phyloP scores from a whole-genome alignment of 2,113 vertebrate genomes.

The Ageneiosus marmoratus region DNA sequence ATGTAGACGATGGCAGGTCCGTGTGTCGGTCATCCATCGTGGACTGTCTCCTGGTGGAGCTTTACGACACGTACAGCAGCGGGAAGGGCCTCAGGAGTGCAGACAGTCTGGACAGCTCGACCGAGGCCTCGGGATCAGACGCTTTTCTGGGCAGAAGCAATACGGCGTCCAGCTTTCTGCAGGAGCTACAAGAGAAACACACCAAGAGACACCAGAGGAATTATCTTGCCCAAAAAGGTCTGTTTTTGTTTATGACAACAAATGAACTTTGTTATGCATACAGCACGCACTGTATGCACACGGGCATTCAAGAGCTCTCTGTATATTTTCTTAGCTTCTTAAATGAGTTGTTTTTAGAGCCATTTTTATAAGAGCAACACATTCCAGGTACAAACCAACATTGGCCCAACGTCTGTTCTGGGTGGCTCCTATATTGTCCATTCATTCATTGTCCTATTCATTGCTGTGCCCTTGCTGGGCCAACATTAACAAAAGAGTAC shows the following conservation, averaged over 20 bases:
- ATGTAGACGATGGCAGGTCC: slow-evolving; percentile 23
- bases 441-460: too few relatives aligned
- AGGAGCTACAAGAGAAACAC: slow-evolving; percentile 82
- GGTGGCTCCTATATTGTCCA: too few relatives aligned
- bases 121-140: slow-evolving; percentile 87
- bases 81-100: slow-evolving; percentile 58
- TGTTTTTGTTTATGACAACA: neutral
- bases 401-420: too few relatives aligned
- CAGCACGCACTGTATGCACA: neutral
- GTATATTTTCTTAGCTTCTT: neutral
- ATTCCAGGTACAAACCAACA: neutral
- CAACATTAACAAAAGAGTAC: neutral
- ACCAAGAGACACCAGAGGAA: slow-evolving; percentile 78
- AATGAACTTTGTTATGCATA: neutral
- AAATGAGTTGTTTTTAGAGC: neutral
- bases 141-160: slow-evolving; percentile 75
- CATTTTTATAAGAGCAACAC: neutral
- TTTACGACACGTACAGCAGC: slow-evolving; percentile 81
- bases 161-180: slow-evolving; percentile 77
- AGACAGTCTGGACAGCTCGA: slow-evolving; percentile 87
- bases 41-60: slow-evolving; percentile 88
- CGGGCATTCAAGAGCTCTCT: neutral
- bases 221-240: slow-evolving; percentile 91
- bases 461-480: neutral
- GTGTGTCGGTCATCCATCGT: slow-evolving; percentile 79